Percentiles rank a stretch among this genome's conserved stretches.
Evolutionary conservation across 2,888 invertebrate genomes (phyloP).

Genomic region (Sinopyrophorus schimmeli): DNA sequence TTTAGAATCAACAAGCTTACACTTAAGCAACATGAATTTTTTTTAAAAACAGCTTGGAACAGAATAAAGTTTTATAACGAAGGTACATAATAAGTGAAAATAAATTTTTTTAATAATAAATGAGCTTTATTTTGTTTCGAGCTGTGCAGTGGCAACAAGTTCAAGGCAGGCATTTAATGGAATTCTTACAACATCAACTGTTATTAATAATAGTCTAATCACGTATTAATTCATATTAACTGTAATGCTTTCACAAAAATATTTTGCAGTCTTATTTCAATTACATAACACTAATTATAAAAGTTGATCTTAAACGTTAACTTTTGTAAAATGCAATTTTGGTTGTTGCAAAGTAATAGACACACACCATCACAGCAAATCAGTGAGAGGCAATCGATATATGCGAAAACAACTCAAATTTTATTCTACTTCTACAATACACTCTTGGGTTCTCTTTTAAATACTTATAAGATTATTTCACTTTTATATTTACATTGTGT

Average conservation of each 20-base stretch:
- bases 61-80: slow-evolving; percentile 24
- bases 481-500: neutral
- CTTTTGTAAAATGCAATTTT: slow-evolving; percentile 13
- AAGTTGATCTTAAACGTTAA: slow-evolving; percentile 19
- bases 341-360: neutral
- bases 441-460: too few relatives aligned
- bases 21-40: slow-evolving; percentile 42
- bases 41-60: slow-evolving; percentile 27
- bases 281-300: slow-evolving; percentile 32
- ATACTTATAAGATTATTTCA: too few relatives aligned
- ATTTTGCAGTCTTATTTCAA: slow-evolving; percentile 37
- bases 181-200: slow-evolving; percentile 27
- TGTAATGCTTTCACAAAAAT: slow-evolving; percentile 37
- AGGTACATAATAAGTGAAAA: too few relatives aligned
- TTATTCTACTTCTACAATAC: neutral
- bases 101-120: too few relatives aligned
- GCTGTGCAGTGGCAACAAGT: slow-evolving; percentile 31
- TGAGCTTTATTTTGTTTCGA: slow-evolving; percentile 27
- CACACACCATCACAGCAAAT: too few relatives aligned
- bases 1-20: slow-evolving; percentile 46
- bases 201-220: slow-evolving; percentile 24
- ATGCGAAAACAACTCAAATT: neutral
- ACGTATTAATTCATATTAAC: slow-evolving; percentile 27
- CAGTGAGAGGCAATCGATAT: too few relatives aligned
- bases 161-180: slow-evolving; percentile 29